Evolutionary conservation across 2,113 vertebrate genomes (phyloP).

Genomic region (Melanerpes aurifrons): DNA sequence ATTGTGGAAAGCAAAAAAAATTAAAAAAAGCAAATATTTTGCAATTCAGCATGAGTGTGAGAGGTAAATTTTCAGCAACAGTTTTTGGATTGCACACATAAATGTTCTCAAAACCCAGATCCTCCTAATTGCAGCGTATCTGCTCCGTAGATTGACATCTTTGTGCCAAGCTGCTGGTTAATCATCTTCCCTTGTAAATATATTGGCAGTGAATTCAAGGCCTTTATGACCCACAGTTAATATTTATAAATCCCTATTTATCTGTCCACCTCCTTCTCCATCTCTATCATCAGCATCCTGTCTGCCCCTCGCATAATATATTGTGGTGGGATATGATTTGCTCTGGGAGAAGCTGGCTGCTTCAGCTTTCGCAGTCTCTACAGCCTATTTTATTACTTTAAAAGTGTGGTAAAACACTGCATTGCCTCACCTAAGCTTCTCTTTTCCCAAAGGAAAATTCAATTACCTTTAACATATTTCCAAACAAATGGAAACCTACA

Average conservation of each 20-base stretch:
- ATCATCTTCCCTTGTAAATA: background rate
- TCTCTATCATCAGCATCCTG: background rate
- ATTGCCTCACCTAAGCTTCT: background rate
- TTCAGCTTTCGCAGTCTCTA: background rate
- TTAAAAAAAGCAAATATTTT: background rate
- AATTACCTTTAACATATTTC: background rate
- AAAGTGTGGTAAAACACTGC: background rate
- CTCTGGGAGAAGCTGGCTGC: background rate
- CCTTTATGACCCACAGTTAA: background rate
- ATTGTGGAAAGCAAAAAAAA: background rate
- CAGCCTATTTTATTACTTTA: background rate
- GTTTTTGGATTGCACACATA: background rate
- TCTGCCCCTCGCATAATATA: background rate
- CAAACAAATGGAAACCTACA: background rate
- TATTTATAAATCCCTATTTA: constrained; percentile 15
- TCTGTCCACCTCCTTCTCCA: background rate
- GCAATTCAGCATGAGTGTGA: background rate
- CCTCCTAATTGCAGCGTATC: background rate
- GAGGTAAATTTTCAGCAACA: background rate
- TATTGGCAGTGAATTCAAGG: background rate
- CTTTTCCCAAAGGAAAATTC: background rate
- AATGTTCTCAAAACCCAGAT: background rate
- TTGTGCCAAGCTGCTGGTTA: background rate
- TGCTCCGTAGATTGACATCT: background rate
- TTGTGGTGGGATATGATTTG: background rate